Percentiles rank a stretch among this genome's conserved stretches.
These are phyloP conservation scores for Lochmaea crataegi DNA, from an alignment of 2,888 invertebrate species.

Conservation along the genomic window DNA sequence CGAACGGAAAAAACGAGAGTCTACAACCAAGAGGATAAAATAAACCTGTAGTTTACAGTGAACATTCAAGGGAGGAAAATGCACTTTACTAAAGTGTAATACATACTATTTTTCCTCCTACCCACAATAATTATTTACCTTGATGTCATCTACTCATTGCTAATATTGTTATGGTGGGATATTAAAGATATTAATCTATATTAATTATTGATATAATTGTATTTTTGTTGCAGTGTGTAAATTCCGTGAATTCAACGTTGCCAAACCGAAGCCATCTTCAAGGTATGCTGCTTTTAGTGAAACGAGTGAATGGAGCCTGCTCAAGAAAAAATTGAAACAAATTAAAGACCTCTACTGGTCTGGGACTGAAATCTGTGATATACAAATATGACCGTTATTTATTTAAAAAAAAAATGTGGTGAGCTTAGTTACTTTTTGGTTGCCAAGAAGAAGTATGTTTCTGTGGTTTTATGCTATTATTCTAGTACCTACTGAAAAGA, in stretches of 20 bases:
- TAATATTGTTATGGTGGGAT: too few species aligned
- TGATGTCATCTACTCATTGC: too few species aligned
- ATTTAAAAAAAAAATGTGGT: slow-evolving; percentile 40
- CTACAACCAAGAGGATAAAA: too few species aligned
- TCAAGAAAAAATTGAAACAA: slow-evolving; percentile 12
- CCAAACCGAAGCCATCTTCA: slow-evolving; percentile 49
- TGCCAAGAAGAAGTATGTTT: slow-evolving; percentile 48
- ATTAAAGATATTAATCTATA: too few species aligned
- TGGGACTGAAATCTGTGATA: slow-evolving; percentile 58
- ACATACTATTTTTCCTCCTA: too few species aligned
- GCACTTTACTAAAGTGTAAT: too few species aligned
- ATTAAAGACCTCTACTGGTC: slow-evolving; percentile 43
- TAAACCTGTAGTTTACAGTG: too few species aligned
- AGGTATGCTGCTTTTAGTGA: slow-evolving; percentile 26
- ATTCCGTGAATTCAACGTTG: slow-evolving; percentile 56
- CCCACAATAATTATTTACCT: too few species aligned
- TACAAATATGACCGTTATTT: slow-evolving; percentile 46
- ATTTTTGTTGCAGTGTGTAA: slow-evolving; percentile 45
- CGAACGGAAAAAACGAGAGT: too few species aligned
- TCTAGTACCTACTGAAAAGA: slow-evolving; percentile 51
- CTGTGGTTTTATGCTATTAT: slow-evolving; percentile 40
- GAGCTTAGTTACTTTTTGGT: slow-evolving; percentile 43
- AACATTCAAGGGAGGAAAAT: too few species aligned
- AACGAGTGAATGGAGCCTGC: slow-evolving; percentile 10
- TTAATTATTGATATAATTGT: not conserved